Conservation (phyloP, 2,797 vertebrate genomes). For the Uromys caudimaculatus region DNA sequence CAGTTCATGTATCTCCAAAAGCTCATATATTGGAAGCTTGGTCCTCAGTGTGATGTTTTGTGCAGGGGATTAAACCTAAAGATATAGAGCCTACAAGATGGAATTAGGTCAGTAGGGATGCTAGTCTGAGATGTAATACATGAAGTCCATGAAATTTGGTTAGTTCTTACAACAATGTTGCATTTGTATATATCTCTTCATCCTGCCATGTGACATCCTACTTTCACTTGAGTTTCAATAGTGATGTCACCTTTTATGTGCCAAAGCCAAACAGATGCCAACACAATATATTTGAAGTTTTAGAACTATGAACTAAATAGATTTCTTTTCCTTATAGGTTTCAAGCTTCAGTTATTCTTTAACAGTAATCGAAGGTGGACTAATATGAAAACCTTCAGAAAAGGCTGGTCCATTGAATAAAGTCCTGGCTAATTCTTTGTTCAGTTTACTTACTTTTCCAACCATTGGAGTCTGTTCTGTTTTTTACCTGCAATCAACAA, state of each 20-base stretch:
- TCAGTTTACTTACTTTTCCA: neutral
- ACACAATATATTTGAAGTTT: neutral
- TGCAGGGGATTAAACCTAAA: neutral
- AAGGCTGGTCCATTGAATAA: neutral
- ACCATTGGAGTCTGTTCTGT: neutral
- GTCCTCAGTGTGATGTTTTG: neutral
- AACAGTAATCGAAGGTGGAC: neutral
- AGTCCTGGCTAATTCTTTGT: neutral
- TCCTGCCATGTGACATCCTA: fast-evolving
- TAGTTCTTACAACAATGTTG: neutral
- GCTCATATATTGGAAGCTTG: neutral
- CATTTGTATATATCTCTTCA: neutral
- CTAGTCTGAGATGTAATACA: neutral
- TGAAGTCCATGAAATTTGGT: too few species aligned
- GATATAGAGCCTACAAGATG: neutral
- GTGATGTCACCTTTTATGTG: neutral
- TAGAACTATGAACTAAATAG: neutral
- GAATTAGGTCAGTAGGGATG: neutral
- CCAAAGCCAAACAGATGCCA: neutral
- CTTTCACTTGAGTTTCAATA: neutral
- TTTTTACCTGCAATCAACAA: neutral
- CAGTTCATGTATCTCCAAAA: neutral
- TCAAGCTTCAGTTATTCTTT: neutral
- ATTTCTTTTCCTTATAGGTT: neutral
- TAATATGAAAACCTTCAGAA: neutral